Evolutionary conservation across 2,113 vertebrate genomes (phyloP).

Genomic region (Oceanodroma tethys): DNA sequence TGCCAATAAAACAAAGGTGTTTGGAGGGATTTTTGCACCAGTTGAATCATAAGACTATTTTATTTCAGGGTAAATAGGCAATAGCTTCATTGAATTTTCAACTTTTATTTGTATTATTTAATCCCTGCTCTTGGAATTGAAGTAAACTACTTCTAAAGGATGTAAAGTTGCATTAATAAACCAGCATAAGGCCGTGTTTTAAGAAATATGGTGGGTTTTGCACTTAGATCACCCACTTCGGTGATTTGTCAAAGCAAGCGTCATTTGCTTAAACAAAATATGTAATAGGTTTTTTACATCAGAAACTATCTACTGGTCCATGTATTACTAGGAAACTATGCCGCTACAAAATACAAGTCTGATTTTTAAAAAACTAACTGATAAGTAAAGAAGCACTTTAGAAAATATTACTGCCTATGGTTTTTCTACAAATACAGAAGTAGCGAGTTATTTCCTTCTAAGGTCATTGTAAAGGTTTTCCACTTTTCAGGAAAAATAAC

Average conservation of each 20-base stretch:
- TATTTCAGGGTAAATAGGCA: constrained; percentile 73
- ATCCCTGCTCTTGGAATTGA: constrained; percentile 71
- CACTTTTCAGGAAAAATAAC: neutral
- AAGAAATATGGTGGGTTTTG: constrained; percentile 40
- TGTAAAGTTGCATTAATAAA: constrained; percentile 72
- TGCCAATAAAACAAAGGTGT: constrained; percentile 69
- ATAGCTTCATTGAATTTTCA: constrained; percentile 67
- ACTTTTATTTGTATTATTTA: constrained; percentile 75
- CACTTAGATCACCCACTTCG: constrained; percentile 2
- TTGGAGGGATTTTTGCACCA: constrained; percentile 72
- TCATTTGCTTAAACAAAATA: constrained; percentile 15
- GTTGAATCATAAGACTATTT: constrained; percentile 59
- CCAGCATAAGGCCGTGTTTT: constrained; percentile 56
- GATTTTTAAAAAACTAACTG: neutral
- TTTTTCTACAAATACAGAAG: constrained; percentile 15
- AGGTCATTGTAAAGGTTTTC: neutral
- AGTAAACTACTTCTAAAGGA: constrained; percentile 74
- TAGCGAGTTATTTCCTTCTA: neutral
- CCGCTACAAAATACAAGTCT: neutral
- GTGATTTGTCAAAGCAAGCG: constrained; percentile 25
- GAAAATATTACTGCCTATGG: constrained; percentile 28
- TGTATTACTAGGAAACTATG: neutral
- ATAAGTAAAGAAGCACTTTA: constrained; percentile 63
- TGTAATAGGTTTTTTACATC: constrained; percentile 42
- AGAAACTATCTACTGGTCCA: constrained; percentile 36